phyloP scores from a whole-genome alignment of 2,113 vertebrate genomes.

The Otolemur garnettii region DNA sequence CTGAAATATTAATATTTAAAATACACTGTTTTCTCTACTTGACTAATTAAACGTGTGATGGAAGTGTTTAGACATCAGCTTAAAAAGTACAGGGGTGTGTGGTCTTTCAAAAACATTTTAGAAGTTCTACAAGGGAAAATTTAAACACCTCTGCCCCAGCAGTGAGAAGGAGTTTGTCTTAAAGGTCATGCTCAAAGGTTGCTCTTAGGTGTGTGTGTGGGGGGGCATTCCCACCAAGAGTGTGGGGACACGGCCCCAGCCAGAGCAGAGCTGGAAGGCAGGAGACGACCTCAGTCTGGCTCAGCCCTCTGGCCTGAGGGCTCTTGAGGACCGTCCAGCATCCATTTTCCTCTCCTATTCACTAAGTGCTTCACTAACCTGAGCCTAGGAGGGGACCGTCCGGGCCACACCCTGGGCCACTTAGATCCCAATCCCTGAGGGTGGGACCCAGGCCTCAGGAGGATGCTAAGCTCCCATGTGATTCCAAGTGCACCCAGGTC shows the following conservation, averaged over 20 bases:
- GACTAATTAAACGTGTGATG: not conserved
- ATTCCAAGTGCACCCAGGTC: not conserved
- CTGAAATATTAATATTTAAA: not conserved
- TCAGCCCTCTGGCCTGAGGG: not conserved
- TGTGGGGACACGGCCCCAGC: too few species aligned
- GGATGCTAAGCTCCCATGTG: not conserved
- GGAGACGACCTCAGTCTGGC: not conserved
- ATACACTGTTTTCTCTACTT: not conserved
- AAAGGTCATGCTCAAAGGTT: not conserved
- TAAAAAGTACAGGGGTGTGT: not conserved
- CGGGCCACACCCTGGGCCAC: not conserved
- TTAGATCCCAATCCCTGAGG: fast-evolving
- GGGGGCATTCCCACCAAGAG: not conserved
- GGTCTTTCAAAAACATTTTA: not conserved
- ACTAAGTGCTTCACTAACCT: not conserved
- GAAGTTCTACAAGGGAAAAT: not conserved
- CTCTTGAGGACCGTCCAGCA: not conserved
- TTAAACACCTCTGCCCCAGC: not conserved
- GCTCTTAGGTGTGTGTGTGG: fast-evolving
- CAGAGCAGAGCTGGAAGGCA: too few species aligned
- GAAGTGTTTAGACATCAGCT: not conserved
- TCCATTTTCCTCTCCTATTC: too few species aligned
- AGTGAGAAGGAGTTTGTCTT: not conserved
- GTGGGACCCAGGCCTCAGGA: not conserved
- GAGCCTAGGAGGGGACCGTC: not conserved